A percentile compares a stretch with the other conserved stretches of the same genome.
Conservation (phyloP, 2,113 vertebrate species). For the Alligator mississippiensis region DNA sequence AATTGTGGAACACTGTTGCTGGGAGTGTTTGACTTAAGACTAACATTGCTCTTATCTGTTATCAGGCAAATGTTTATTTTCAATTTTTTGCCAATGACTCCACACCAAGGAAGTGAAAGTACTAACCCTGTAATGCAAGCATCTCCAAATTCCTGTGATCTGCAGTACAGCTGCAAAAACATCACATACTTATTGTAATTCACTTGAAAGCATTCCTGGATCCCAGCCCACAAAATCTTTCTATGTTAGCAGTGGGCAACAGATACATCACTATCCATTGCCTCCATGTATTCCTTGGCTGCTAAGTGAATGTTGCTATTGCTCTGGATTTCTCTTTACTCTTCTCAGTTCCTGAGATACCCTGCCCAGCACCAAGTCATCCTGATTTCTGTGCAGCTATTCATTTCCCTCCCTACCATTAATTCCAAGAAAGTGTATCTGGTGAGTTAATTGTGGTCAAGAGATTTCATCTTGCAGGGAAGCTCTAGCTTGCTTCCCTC, state of each 20-base stretch:
- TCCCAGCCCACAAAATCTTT: neutral
- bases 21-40: neutral
- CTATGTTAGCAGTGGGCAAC: slow-evolving; percentile 9
- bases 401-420: slow-evolving; percentile 1
- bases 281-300: neutral
- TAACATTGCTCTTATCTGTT: neutral
- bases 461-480: neutral
- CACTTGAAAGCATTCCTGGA: neutral
- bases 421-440: neutral
- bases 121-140: neutral
- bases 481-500: neutral
- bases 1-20: neutral
- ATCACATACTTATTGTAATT: neutral
- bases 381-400: neutral
- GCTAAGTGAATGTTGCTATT: neutral
- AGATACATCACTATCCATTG: neutral
- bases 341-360: neutral
- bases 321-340: neutral
- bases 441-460: neutral
- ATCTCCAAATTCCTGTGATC: neutral
- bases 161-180: neutral
- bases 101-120: neutral
- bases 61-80: neutral
- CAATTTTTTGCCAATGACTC: neutral
- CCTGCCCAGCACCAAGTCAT: neutral